Evolutionary conservation across 1,140 invertebrate genomes (phyloP).

Genomic region (Heterodera carotae): DNA sequence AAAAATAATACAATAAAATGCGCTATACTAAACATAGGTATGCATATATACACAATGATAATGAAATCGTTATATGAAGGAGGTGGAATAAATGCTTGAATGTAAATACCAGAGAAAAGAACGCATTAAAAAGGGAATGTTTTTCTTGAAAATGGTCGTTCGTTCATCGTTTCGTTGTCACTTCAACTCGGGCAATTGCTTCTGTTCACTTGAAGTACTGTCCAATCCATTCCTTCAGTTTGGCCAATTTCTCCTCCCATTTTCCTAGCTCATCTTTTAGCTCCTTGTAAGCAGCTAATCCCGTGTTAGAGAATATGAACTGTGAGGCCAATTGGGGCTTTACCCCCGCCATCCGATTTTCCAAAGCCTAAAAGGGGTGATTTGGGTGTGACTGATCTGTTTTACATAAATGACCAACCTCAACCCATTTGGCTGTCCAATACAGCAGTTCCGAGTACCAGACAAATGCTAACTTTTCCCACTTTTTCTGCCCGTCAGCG

Average conservation of each 20-base stretch:
- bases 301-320: constrained; percentile 3
- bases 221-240: constrained; percentile 21
- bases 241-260: constrained; percentile 16
- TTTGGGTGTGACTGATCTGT: neutral
- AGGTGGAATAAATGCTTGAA: neutral
- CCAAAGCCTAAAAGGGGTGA: neutral
- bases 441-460: constrained; percentile 28
- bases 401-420: neutral
- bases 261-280: neutral
- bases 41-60: no score
- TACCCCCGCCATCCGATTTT: constrained; percentile 1
- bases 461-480: constrained; percentile 27
- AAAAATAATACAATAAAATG: no score
- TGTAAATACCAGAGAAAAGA: neutral
- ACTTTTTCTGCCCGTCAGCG: neutral
- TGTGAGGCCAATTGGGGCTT: neutral
- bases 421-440: constrained; percentile 20
- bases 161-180: no score
- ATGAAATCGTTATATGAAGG: no score
- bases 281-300: neutral
- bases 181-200: no score
- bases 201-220: neutral
- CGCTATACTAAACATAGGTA: no score
- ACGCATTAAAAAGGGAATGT: no score
- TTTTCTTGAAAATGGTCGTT: no score